Percentiles rank a stretch among this genome's conserved stretches.
Conservation (phyloP, 2,113 vertebrate genomes). For the Cromileptes altivelis region DNA sequence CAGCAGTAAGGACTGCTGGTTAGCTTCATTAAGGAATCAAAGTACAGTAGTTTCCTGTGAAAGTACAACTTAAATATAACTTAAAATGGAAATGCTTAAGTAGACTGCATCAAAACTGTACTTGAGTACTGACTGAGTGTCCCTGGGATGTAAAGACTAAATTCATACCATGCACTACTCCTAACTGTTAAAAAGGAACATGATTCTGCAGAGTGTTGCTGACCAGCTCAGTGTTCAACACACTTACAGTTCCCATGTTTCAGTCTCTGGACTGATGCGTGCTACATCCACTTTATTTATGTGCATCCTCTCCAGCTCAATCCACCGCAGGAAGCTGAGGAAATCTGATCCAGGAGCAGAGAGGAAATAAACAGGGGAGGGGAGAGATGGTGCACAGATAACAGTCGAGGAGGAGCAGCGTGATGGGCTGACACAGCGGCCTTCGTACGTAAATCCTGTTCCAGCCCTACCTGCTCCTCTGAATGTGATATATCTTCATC, state of each 20-base stretch:
- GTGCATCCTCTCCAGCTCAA: constrained; percentile 38
- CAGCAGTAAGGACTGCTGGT: too few species aligned
- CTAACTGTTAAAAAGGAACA: neutral
- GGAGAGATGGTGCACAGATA: constrained; percentile 55
- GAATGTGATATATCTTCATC: constrained; percentile 22
- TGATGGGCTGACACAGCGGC: neutral
- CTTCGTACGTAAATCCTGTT: constrained; percentile 37
- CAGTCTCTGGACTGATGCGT: neutral
- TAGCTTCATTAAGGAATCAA: too few species aligned
- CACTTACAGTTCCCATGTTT: neutral
- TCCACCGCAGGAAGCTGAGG: constrained; percentile 54
- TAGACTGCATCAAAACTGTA: too few species aligned
- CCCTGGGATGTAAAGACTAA: neutral
- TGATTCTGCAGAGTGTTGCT: neutral
- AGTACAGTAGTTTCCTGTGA: too few species aligned
- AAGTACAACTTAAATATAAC: too few species aligned
- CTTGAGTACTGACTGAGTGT: too few species aligned
- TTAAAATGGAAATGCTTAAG: too few species aligned
- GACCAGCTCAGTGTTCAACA: neutral
- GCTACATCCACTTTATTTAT: constrained; percentile 32
- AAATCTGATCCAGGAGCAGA: constrained; percentile 63
- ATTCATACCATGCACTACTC: neutral
- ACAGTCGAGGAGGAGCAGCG: constrained; percentile 21
- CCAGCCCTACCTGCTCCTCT: neutral
- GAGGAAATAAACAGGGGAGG: constrained; percentile 62